Percentiles rank a stretch among this genome's conserved stretches.
phyloP scores from a whole-genome alignment of 1,140 invertebrate species.

The Anagrus nilaparvatae region DNA sequence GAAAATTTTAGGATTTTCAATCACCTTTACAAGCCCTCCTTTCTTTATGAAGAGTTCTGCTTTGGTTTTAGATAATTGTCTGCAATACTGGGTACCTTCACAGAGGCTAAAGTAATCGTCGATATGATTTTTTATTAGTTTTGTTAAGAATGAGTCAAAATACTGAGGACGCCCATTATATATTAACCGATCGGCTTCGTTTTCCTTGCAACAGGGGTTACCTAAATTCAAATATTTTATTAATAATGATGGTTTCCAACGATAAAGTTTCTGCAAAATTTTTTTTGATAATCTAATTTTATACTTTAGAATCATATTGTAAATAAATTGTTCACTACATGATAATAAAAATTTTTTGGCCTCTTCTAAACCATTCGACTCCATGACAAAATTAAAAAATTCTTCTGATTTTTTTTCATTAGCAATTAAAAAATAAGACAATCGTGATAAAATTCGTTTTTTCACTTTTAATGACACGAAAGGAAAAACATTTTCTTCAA shows the following conservation, averaged over 20 bases:
- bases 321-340: conserved; percentile 20
- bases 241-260: conserved; percentile 19
- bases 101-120: conserved; percentile 5
- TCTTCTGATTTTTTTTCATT: too few species aligned
- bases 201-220: background rate
- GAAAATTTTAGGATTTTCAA: too few species aligned
- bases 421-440: too few species aligned
- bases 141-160: conserved; percentile 1
- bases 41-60: background rate
- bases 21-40: too few species aligned
- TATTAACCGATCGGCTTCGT: background rate
- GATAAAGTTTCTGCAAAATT: conserved; percentile 16
- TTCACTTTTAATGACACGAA: too few species aligned
- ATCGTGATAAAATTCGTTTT: too few species aligned
- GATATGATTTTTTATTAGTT: conserved; percentile 11
- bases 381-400: background rate
- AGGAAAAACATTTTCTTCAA: too few species aligned
- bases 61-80: too few species aligned
- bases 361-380: conserved; percentile 10
- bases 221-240: conserved; percentile 26
- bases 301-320: conserved; percentile 1
- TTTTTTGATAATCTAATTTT: conserved; percentile 10
- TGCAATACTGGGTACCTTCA: too few species aligned
- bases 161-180: background rate
- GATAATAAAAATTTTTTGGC: conserved; percentile 14